Conservation (phyloP, 2,113 vertebrate genomes). For the Patagioenas fasciata region DNA sequence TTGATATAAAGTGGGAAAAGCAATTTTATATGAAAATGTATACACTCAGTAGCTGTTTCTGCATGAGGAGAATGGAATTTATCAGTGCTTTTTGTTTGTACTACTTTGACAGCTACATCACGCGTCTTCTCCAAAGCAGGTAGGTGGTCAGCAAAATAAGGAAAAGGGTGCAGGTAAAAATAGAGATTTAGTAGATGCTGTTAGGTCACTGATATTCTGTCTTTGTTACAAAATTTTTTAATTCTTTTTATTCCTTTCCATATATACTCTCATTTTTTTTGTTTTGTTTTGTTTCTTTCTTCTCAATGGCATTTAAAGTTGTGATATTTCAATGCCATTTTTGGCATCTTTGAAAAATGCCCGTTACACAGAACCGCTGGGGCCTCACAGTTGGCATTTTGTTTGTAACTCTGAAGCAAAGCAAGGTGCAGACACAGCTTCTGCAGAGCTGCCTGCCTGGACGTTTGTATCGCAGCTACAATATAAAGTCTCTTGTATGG, state of each 20-base stretch:
- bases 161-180: background rate
- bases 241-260: background rate
- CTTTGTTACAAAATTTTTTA: background rate
- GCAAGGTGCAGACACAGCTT: background rate
- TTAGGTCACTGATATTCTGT: background rate
- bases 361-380: background rate
- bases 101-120: background rate
- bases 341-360: background rate
- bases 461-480: accelerated
- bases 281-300: background rate
- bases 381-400: background rate
- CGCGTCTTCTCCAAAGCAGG: background rate
- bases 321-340: background rate
- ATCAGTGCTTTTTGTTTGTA: background rate
- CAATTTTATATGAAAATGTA: background rate
- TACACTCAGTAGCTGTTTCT: background rate
- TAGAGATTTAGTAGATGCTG: background rate
- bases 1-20: background rate
- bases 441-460: accelerated
- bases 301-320: background rate
- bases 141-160: background rate
- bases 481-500: background rate
- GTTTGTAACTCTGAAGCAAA: background rate
- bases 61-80: background rate
- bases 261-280: background rate